Percentiles rank a stretch among this genome's conserved stretches.
These are phyloP conservation scores for Tetropium fuscum DNA, from an alignment of 2,888 invertebrate species.

Conservation along the genomic window DNA sequence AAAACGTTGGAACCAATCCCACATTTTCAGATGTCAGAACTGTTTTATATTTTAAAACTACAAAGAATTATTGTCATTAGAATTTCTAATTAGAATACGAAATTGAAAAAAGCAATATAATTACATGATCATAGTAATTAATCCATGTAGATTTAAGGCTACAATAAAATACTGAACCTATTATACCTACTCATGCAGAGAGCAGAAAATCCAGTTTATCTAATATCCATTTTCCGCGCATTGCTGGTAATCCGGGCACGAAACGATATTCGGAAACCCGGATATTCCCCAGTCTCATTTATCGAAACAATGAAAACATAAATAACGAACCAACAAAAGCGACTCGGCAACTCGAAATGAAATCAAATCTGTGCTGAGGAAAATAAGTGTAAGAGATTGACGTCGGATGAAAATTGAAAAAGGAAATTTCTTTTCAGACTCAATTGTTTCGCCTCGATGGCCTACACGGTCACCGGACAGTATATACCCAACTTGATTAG, in stretches of 20 bases:
- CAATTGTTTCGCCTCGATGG: constrained; percentile 65
- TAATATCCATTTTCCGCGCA: no score
- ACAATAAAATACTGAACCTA: no score
- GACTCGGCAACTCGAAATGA: constrained; percentile 59
- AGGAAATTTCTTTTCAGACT: constrained; percentile 69
- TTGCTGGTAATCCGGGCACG: constrained; percentile 15
- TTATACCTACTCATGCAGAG: no score
- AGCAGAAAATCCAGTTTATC: no score
- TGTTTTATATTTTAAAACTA: no score
- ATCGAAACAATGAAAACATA: constrained; percentile 64
- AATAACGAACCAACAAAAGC: constrained; percentile 61
- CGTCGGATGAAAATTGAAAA: constrained; percentile 67
- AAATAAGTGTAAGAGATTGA: constrained; percentile 67
- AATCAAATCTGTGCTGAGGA: constrained; percentile 67
- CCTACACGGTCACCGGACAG: constrained; percentile 58
- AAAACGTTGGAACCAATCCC: no score
- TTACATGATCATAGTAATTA: no score
- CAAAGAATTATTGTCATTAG: no score
- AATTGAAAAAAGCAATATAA: no score
- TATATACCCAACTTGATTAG: constrained; percentile 33
- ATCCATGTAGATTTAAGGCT: no score
- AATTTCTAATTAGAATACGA: no score
- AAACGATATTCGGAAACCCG: constrained; percentile 42
- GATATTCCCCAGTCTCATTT: constrained; percentile 63
- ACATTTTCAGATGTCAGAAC: no score